Percentiles rank a stretch among this genome's conserved stretches.
Evolutionary conservation across 2,113 vertebrate species (phyloP).

Genomic region (Spheniscus mendiculus): DNA sequence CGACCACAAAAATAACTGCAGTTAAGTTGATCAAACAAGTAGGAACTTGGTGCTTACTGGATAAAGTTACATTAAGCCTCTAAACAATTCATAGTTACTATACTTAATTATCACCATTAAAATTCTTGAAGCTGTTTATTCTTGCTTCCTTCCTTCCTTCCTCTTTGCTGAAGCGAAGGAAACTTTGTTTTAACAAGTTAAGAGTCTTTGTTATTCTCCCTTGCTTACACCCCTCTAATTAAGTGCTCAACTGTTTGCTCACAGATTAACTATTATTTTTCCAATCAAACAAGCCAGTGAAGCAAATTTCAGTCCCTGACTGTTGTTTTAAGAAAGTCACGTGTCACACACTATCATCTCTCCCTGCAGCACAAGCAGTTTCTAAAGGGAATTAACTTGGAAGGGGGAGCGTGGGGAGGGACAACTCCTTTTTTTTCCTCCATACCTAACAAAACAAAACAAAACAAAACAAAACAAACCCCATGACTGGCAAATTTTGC

Average conservation of each 20-base stretch:
- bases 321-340: conserved; percentile 56
- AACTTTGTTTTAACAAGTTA: conserved; percentile 84
- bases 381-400: conserved; percentile 13
- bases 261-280: conserved; percentile 71
- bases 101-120: conserved; percentile 89
- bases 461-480: no score
- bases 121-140: conserved; percentile 89
- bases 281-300: conserved; percentile 49
- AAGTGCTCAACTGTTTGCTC: conserved; percentile 75
- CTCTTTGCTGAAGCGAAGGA: conserved; percentile 75
- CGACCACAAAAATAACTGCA: conserved; percentile 71
- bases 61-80: conserved; percentile 83
- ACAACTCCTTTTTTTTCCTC: not conserved
- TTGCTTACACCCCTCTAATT: conserved; percentile 74
- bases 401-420: not conserved
- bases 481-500: not conserved
- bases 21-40: conserved; percentile 78
- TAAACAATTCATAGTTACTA: conserved; percentile 83
- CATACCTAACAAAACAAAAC: not conserved
- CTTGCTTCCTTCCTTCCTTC: conserved; percentile 81
- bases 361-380: conserved; percentile 2
- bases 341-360: not conserved
- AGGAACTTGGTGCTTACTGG: conserved; percentile 80
- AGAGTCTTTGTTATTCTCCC: conserved; percentile 69
- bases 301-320: conserved; percentile 39